Evolutionary conservation across 2,113 vertebrate genomes (phyloP).

Genomic region (Lutjanus erythropterus): DNA sequence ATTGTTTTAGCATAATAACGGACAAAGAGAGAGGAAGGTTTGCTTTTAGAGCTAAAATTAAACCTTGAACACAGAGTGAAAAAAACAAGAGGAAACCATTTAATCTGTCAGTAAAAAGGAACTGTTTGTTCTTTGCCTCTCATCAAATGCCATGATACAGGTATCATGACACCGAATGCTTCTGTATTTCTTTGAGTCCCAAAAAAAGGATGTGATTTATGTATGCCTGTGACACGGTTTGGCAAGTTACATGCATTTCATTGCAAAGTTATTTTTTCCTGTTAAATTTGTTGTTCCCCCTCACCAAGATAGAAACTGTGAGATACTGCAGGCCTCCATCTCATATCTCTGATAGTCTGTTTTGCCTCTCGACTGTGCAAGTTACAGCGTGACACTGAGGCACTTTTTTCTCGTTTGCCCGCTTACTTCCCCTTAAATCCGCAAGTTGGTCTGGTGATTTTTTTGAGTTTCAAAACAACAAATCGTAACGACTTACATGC

Average conservation of each 20-base stretch:
- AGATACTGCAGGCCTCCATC: constrained; percentile 41
- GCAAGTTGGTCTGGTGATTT: not conserved
- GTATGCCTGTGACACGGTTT: not conserved
- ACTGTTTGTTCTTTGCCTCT: constrained; percentile 15
- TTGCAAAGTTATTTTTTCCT: not conserved
- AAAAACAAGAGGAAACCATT: constrained; percentile 31
- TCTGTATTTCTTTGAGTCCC: constrained; percentile 19
- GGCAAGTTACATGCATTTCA: not conserved
- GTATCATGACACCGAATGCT: constrained; percentile 1
- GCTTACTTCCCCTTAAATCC: constrained; percentile 21
- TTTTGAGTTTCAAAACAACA: constrained; percentile 27
- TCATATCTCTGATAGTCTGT: constrained; percentile 44
- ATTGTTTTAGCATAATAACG: constrained; percentile 27
- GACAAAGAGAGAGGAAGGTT: constrained; percentile 42
- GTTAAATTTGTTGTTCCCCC: constrained; percentile 11
- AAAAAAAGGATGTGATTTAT: constrained; percentile 31
- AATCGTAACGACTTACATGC: not conserved
- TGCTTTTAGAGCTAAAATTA: constrained; percentile 32
- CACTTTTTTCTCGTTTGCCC: not conserved
- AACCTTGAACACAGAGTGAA: not conserved
- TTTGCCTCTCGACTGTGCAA: constrained; percentile 8
- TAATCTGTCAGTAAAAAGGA: constrained; percentile 33
- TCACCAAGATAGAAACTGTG: constrained; percentile 34
- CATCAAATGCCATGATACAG: not conserved
- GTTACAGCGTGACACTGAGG: not conserved